These are phyloP conservation scores for Troilus luridus DNA, from an alignment of 2,888 invertebrate genomes.

Conservation along the genomic window DNA sequence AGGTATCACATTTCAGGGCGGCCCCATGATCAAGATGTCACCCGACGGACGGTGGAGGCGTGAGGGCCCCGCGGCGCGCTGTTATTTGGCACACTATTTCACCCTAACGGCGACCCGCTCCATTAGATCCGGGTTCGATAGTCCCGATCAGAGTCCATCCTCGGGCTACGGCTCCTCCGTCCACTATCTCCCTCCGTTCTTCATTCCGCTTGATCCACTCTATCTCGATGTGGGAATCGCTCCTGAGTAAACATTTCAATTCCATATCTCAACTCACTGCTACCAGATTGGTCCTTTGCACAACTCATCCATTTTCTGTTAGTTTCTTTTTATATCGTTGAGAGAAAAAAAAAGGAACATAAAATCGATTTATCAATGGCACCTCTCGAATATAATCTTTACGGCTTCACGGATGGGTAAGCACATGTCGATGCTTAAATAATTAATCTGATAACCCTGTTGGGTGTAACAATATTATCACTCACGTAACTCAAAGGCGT, in stretches of 20 bases:
- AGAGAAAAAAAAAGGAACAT: not conserved
- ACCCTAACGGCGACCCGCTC: conserved; percentile 31
- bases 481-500: not conserved
- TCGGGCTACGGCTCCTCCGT: not conserved
- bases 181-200: not conserved
- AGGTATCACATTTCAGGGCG: not conserved
- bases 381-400: not conserved
- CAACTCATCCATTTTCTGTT: not conserved
- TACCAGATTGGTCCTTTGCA: not conserved
- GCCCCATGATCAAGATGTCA: not conserved
- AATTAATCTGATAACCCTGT: not conserved
- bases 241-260: conserved; percentile 20
- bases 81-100: conserved; percentile 48
- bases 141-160: not conserved
- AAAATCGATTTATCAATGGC: not conserved
- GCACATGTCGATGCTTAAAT: not conserved
- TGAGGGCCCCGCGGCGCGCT: conserved; percentile 19
- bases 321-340: not conserved
- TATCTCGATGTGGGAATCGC: not conserved
- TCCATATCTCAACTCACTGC: not conserved
- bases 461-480: not conserved
- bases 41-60: not conserved
- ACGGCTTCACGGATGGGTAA: not conserved
- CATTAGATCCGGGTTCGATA: conserved; percentile 39
- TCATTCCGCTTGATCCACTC: not conserved